phyloP scores from a whole-genome alignment of 2,888 invertebrate genomes.

The Macrophya alboannulata region DNA sequence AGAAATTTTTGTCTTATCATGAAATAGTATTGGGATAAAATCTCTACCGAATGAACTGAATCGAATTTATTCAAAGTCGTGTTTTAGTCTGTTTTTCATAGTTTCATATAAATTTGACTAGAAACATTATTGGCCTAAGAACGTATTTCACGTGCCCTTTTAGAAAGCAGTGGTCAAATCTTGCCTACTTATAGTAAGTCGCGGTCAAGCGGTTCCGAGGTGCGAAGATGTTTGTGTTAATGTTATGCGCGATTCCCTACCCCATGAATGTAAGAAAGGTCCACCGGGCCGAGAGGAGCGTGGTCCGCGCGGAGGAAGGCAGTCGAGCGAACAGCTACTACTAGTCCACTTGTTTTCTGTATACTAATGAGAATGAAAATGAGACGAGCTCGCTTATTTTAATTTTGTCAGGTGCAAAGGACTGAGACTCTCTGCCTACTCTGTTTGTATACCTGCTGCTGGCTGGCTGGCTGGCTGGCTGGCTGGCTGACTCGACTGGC shows the following conservation, averaged over 20 bases:
- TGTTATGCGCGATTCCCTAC: conserved; percentile 76
- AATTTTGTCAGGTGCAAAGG: conserved; percentile 76
- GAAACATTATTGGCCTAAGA: not conserved
- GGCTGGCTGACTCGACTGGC: conserved; percentile 51
- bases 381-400: conserved; percentile 78
- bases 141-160: not conserved
- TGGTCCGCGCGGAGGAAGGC: conserved; percentile 52
- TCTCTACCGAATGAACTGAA: not conserved
- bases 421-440: conserved; percentile 57
- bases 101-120: not conserved
- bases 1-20: not conserved
- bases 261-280: conserved; percentile 60
- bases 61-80: not conserved
- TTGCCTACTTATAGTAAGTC: conserved; percentile 11
- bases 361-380: conserved; percentile 79
- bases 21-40: not conserved
- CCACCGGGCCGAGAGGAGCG: conserved; percentile 12
- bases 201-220: conserved; percentile 34
- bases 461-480: conserved; percentile 46
- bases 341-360: conserved; percentile 77
- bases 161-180: not conserved
- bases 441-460: conserved; percentile 54
- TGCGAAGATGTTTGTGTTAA: conserved; percentile 63
- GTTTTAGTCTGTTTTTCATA: not conserved
- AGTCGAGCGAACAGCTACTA: conserved; percentile 57